Evolutionary conservation across 2,797 vertebrate genomes (phyloP).

Genomic region (Vipera ursinii): DNA sequence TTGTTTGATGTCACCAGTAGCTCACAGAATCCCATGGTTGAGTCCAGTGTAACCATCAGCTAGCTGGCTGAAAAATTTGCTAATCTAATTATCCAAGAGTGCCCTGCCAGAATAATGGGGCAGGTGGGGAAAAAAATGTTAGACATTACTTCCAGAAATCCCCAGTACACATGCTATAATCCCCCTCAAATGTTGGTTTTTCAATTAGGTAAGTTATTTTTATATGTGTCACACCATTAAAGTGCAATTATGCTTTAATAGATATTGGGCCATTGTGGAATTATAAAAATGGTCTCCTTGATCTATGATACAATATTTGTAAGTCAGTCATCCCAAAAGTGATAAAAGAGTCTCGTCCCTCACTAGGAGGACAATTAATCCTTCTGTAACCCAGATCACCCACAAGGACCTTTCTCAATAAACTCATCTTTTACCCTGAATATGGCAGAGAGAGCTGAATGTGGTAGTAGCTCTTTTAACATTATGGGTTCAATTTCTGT

Average conservation of each 20-base stretch:
- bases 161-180: neutral
- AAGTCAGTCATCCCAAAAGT: constrained; percentile 8
- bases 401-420: neutral
- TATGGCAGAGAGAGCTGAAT: neutral
- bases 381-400: neutral
- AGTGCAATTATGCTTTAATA: constrained; percentile 36
- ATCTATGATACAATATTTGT: constrained; percentile 24
- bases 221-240: constrained; percentile 33
- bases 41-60: neutral
- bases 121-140: constrained; percentile 22
- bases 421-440: neutral
- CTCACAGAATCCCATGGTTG: constrained; percentile 1
- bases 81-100: constrained; percentile 20
- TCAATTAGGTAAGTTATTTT: constrained; percentile 34
- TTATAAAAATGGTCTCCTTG: constrained; percentile 31
- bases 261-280: constrained; percentile 30
- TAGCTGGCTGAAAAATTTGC: constrained; percentile 5
- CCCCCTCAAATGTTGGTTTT: constrained; percentile 17
- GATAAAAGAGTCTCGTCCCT: constrained; percentile 6
- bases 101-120: constrained; percentile 8
- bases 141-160: constrained; percentile 5
- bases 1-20: neutral
- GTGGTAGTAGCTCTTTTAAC: neutral
- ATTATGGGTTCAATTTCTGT: neutral
- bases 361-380: constrained; percentile 17